phyloP scores from a whole-genome alignment of 2,797 vertebrate genomes.

The Gymnothorax javanicus region DNA sequence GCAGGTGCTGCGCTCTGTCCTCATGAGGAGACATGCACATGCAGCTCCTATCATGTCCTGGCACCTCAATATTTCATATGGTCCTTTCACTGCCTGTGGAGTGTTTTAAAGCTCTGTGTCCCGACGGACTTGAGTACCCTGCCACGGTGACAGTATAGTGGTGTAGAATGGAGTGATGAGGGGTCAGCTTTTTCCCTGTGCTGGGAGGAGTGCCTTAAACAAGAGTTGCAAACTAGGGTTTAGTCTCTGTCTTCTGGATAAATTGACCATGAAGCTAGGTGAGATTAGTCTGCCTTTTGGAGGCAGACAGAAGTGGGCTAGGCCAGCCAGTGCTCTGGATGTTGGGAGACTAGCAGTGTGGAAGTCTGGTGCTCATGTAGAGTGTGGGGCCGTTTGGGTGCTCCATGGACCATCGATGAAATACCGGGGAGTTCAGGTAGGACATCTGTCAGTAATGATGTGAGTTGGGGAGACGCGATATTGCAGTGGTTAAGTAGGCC shows the following conservation, averaged over 20 bases:
- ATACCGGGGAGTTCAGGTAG: too few relatives aligned
- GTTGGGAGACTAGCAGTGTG: background rate
- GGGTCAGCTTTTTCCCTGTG: background rate
- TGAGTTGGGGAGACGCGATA: too few relatives aligned
- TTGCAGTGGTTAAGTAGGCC: too few relatives aligned
- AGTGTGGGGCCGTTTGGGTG: background rate
- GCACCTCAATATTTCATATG: background rate
- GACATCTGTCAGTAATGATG: too few relatives aligned
- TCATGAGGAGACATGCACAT: slow-evolving; percentile 24
- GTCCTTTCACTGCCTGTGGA: background rate
- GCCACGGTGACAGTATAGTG: too few relatives aligned
- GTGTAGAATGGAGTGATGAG: background rate
- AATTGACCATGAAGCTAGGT: background rate
- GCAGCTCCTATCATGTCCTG: background rate
- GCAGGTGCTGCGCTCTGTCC: slow-evolving; percentile 62
- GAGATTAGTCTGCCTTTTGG: background rate
- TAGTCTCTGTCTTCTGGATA: background rate
- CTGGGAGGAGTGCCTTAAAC: background rate
- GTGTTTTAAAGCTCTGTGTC: background rate
- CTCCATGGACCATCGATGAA: too few relatives aligned
- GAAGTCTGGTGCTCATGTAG: background rate
- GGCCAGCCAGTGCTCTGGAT: background rate
- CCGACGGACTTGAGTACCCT: background rate
- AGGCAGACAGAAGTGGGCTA: background rate
- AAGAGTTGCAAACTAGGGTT: background rate